Conservation (phyloP, 2,888 invertebrate genomes). For the Chironomus tentans region DNA sequence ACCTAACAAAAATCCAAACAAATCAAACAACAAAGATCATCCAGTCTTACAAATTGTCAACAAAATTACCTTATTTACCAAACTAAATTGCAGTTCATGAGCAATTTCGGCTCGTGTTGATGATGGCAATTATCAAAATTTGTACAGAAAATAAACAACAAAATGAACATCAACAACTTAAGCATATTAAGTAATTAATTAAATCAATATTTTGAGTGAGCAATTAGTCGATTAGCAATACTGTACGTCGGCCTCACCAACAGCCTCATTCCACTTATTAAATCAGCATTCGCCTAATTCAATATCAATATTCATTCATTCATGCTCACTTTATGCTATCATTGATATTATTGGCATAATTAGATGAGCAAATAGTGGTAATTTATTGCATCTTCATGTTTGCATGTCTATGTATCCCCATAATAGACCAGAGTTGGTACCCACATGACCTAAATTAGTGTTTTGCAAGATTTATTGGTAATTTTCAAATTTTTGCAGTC, state of each 20-base stretch:
- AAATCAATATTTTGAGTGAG: constrained; percentile 1
- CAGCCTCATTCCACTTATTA: neutral
- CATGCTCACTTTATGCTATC: neutral
- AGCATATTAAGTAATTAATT: neutral
- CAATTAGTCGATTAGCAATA: neutral
- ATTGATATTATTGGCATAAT: constrained; percentile 11
- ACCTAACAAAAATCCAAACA: neutral
- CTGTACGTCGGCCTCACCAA: neutral
- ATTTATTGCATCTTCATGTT: constrained; percentile 13
- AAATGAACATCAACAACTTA: too few relatives aligned
- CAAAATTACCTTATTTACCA: too few relatives aligned
- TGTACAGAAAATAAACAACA: too few relatives aligned
- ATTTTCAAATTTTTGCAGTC: too few relatives aligned
- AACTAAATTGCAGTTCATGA: too few relatives aligned
- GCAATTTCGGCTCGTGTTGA: too few relatives aligned
- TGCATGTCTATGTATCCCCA: neutral
- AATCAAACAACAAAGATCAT: too few relatives aligned
- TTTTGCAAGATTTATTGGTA: too few relatives aligned
- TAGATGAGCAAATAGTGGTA: constrained; percentile 13
- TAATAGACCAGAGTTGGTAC: too few relatives aligned
- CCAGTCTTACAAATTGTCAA: too few relatives aligned
- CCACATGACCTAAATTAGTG: too few relatives aligned
- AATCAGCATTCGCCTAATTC: neutral
- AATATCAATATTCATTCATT: neutral
- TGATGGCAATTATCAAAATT: too few relatives aligned